Evolutionary conservation across 2,113 vertebrate species (phyloP), one percentile per base, ranked within the genome.

Genomic region (Terrapene triunguis): DNA sequence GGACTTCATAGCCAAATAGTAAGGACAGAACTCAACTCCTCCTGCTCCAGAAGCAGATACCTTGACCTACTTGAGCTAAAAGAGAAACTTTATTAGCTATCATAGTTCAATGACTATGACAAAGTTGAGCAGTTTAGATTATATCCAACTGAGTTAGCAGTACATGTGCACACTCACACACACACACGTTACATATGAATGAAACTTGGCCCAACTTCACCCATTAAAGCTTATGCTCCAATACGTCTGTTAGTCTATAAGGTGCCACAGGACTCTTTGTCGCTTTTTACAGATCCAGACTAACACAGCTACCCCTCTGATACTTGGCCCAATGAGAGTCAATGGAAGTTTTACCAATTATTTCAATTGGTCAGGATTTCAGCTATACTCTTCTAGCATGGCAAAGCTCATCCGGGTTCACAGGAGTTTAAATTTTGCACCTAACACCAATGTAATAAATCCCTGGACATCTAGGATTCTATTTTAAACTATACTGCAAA

Each of bases 381-480:
- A 16, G 7, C 82, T 21, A 38, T 69, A 74, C 57, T 89, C 57
- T 65, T 82, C 38, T 27, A 38, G 22, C 3, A 1, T 35, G 13
- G 84, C 62, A 89, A 89, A 88, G 83, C 21, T 88, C 27, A 55
- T 24, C 51, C 47, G 21, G 72, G 5, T 47, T 72, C 38, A 79
- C 84, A 89, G 44, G 17, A 51, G 48, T 94, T 76, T 84, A 6
- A 8, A 72, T 35, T 85, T 55, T 38, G 76, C 82, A 82, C 69
- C n/a, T 81, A 91, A 79, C 32, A 89, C 22, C 44, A 79, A 21
- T 62, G 32, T 14, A 89, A 78, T 19, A 82, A 91, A 87, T 87
- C 4, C 4, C 87, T 55, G 82, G 62, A 24, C 55, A 62, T 14
- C 8, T 22, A 72, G 6, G 25, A 82, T 89, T 85, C 84, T 82